Percentiles rank a stretch among this genome's conserved stretches.
These are phyloP conservation scores for Myopa testacea DNA, from an alignment of 2,888 invertebrate genomes.

Conservation along the genomic window DNA sequence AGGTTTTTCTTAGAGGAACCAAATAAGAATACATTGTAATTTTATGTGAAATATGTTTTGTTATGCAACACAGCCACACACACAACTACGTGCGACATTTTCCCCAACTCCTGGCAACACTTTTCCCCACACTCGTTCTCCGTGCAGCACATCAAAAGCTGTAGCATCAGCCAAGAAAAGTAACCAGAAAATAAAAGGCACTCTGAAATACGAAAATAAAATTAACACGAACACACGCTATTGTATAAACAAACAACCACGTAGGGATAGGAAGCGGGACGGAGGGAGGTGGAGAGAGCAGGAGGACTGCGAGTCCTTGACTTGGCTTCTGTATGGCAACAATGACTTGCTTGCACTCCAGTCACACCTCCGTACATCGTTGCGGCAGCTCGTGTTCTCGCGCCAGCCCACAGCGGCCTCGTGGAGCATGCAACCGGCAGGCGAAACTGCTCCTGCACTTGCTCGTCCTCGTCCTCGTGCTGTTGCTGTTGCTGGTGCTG, in stretches of 20 bases:
- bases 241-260: constrained; percentile 20
- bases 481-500: not conserved
- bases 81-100: too few species aligned
- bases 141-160: not conserved
- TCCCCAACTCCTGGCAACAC: too few species aligned
- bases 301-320: not conserved
- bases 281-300: too few species aligned
- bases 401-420: too few species aligned
- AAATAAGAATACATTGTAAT: too few species aligned
- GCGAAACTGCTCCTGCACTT: not conserved
- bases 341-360: constrained; percentile 4
- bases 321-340: constrained; percentile 17
- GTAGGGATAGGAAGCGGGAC: not conserved
- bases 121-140: too few species aligned
- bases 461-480: not conserved
- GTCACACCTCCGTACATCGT: too few species aligned
- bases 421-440: too few species aligned
- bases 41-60: too few species aligned
- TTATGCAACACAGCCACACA: too few species aligned
- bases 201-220: not conserved
- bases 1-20: too few species aligned
- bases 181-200: not conserved
- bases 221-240: not conserved
- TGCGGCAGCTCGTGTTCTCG: too few species aligned
- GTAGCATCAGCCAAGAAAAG: not conserved